A percentile compares a stretch with the other conserved stretches of the same genome.
Conservation (phyloP, 2,888 invertebrate species). For the Arctia plantaginis region DNA sequence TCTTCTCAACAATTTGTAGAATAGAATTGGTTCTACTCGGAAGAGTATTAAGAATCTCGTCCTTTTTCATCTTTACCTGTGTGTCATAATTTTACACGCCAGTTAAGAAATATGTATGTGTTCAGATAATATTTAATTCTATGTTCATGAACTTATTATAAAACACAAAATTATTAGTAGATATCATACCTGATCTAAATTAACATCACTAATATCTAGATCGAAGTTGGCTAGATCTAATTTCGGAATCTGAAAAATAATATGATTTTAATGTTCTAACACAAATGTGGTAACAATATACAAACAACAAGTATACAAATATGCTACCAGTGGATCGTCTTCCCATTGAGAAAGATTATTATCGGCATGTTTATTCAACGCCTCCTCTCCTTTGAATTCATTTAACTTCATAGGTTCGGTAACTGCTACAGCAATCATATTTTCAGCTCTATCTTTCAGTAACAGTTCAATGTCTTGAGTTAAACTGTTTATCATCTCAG, state of each 20-base stretch:
- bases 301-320: neutral
- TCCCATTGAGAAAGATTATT: conserved; percentile 20
- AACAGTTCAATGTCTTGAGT: conserved; percentile 50
- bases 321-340: conserved; percentile 41
- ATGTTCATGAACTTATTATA: neutral
- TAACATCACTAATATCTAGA: conserved; percentile 64
- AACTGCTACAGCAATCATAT: conserved; percentile 11
- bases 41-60: conserved; percentile 47
- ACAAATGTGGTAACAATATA: conserved; percentile 6
- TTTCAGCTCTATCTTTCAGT: conserved; percentile 22
- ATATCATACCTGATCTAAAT: conserved; percentile 69
- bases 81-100: neutral
- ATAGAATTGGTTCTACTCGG: conserved; percentile 37
- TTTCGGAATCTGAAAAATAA: conserved; percentile 69
- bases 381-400: conserved; percentile 5
- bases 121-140: neutral
- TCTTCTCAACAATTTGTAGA: conserved; percentile 40
- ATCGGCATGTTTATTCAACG: conserved; percentile 19
- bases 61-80: conserved; percentile 65
- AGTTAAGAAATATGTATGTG: neutral
- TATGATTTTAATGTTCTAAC: neutral
- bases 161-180: conserved; percentile 13
- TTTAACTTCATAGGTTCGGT: conserved; percentile 17
- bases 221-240: conserved; percentile 64
- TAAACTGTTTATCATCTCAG: conserved; percentile 51